A percentile compares a stretch with the other conserved stretches of the same genome.
These are phyloP conservation scores for Xestoiulus laeticollis DNA, from an alignment of 2,888 invertebrate genomes.

Conservation along the genomic window DNA sequence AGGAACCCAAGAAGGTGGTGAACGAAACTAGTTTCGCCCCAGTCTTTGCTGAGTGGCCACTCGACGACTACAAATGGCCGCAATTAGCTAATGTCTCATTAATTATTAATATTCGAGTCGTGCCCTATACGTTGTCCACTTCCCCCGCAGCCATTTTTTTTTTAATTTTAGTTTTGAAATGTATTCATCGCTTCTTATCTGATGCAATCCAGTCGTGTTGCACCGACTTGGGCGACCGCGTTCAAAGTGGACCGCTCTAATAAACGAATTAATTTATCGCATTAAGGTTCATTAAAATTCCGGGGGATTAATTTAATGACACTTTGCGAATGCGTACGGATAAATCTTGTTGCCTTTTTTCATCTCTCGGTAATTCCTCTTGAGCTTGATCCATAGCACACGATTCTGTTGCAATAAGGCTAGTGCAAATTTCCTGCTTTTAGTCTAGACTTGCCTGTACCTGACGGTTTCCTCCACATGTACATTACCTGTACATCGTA, in stretches of 20 bases:
- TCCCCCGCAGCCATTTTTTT: slow-evolving; percentile 26
- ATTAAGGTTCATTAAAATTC: slow-evolving; percentile 19
- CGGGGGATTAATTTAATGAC: not conserved
- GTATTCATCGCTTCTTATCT: not conserved
- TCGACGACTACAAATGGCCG: slow-evolving; percentile 12
- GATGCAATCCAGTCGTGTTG: not conserved
- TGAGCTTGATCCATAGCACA: not conserved
- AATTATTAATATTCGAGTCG: not conserved
- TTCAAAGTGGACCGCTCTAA: slow-evolving; percentile 24
- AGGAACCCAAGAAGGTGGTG: not conserved
- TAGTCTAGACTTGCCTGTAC: not conserved
- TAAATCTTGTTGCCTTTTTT: not conserved
- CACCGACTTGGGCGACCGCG: not conserved
- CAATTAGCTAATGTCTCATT: not conserved
- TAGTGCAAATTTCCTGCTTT: not conserved
- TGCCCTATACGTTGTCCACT: not conserved
- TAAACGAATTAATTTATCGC: slow-evolving; percentile 18
- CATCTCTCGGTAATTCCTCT: not conserved
- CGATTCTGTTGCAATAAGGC: not conserved
- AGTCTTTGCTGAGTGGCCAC: not conserved
- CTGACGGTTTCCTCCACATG: too few relatives aligned
- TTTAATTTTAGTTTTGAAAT: not conserved
- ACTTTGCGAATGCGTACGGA: not conserved
- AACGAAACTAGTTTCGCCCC: not conserved
- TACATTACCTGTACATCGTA: too few relatives aligned